Conservation (phyloP, 2,113 vertebrate species). For the Nannobrachium achirus region DNA sequence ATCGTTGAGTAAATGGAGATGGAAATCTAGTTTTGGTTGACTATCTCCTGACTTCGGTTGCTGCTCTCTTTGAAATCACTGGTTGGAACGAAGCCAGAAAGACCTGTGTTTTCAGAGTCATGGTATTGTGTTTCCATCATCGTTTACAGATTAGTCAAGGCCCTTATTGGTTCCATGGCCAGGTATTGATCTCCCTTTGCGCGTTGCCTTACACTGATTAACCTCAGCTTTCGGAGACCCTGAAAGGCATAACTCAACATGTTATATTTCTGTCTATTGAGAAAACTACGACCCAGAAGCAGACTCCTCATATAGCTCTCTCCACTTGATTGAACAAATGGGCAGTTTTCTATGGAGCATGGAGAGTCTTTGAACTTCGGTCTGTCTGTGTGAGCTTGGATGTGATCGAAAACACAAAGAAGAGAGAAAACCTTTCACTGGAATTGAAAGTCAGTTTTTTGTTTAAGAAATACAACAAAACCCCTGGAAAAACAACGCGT, state of each 20-base stretch:
- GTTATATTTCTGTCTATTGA: slow-evolving; percentile 4
- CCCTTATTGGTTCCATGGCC: not conserved
- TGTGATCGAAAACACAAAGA: slow-evolving; percentile 10
- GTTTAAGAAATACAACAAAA: not conserved
- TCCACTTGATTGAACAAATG: slow-evolving; percentile 9
- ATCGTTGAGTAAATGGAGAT: too few relatives aligned
- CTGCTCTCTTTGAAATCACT: too few relatives aligned
- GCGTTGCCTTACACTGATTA: not conserved
- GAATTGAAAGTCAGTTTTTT: not conserved
- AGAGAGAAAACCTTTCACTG: not conserved
- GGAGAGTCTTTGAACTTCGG: slow-evolving; percentile 3
- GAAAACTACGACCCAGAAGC: not conserved
- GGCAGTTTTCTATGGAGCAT: not conserved
- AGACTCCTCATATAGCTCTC: slow-evolving; percentile 1
- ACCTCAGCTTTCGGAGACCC: not conserved
- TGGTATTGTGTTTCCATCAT: too few relatives aligned
- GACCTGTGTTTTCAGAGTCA: too few relatives aligned
- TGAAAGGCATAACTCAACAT: not conserved
- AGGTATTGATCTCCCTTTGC: not conserved
- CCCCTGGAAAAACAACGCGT: not conserved
- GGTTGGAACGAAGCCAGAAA: too few relatives aligned
- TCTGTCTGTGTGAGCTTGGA: not conserved
- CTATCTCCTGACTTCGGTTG: too few relatives aligned
- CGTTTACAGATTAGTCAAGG: not conserved
- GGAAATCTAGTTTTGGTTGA: too few relatives aligned